Conservation (phyloP, 2,797 vertebrate genomes). For the Myotis daubentonii region DNA sequence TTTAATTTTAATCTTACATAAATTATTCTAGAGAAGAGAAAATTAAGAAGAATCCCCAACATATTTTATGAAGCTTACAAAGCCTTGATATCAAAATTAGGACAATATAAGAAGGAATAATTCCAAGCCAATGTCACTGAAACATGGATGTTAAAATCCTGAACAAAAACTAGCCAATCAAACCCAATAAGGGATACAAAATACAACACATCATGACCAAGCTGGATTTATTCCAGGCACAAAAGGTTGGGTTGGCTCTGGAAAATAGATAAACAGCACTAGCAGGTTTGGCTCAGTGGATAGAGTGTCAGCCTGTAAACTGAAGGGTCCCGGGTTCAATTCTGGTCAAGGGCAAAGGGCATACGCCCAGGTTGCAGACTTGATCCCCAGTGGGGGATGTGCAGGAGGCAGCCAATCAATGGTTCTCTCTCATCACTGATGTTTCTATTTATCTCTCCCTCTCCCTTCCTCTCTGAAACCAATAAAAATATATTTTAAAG, state of each 20-base stretch:
- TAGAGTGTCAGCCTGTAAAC: too few relatives aligned
- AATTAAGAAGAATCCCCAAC: neutral
- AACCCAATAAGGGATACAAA: slow-evolving; percentile 12
- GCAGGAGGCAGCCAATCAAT: too few relatives aligned
- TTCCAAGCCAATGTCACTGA: neutral
- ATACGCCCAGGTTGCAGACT: too few relatives aligned
- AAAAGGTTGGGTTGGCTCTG: neutral
- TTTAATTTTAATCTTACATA: slow-evolving; percentile 27
- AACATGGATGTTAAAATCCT: neutral
- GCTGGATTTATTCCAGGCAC: neutral
- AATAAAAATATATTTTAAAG: too few relatives aligned
- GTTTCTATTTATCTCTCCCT: too few relatives aligned
- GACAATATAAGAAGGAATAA: slow-evolving; percentile 1
- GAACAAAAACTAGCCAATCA: neutral
- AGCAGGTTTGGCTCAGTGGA: too few relatives aligned
- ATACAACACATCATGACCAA: neutral
- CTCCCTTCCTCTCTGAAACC: too few relatives aligned
- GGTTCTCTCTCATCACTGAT: too few relatives aligned
- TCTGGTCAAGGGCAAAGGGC: too few relatives aligned
- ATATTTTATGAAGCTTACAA: neutral
- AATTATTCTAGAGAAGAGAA: slow-evolving; percentile 39
- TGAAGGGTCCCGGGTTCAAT: too few relatives aligned
- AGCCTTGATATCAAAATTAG: neutral
- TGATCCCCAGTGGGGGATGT: too few relatives aligned
- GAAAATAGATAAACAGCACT: neutral